These are phyloP conservation scores for Nematopogon swammerdamellus DNA, from an alignment of 2,888 invertebrate genomes.

Conservation along the genomic window DNA sequence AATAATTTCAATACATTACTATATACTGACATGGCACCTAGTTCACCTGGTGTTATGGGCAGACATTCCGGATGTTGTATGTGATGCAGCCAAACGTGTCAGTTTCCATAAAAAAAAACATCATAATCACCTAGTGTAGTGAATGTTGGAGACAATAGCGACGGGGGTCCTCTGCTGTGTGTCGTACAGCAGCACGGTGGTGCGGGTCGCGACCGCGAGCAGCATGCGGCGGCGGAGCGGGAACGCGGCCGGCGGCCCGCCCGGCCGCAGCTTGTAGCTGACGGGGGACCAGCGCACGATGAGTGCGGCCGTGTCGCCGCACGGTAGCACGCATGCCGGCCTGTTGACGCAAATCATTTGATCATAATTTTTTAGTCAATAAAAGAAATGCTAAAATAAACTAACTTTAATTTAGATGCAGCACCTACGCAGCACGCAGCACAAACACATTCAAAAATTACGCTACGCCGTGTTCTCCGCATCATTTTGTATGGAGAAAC, in stretches of 20 bases:
- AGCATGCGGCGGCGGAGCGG: conserved; percentile 75
- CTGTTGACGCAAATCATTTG: too few species aligned
- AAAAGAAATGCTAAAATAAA: not conserved
- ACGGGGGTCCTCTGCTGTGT: conserved; percentile 41
- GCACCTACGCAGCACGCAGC: too few species aligned
- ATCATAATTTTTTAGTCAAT: not conserved
- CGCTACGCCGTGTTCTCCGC: too few species aligned
- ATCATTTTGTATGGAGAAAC: too few species aligned
- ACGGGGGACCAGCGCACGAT: conserved; percentile 81
- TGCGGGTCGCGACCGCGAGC: conserved; percentile 88
- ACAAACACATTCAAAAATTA: too few species aligned
- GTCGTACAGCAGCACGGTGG: conserved; percentile 63
- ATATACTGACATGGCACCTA: too few species aligned
- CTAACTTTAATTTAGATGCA: too few species aligned
- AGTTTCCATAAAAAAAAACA: too few species aligned
- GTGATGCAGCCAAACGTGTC: too few species aligned
- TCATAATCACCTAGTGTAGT: conserved; percentile 43
- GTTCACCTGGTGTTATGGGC: too few species aligned
- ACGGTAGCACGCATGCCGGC: conserved; percentile 76
- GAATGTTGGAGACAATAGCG: conserved; percentile 38
- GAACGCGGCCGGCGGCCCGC: conserved; percentile 52
- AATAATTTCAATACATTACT: too few species aligned
- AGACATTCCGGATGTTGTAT: too few species aligned
- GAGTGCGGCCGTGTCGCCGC: conserved; percentile 76
- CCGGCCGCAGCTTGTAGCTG: conserved; percentile 60